Conservation (phyloP, 2,888 invertebrate genomes). For the Arenicola marina region DNA sequence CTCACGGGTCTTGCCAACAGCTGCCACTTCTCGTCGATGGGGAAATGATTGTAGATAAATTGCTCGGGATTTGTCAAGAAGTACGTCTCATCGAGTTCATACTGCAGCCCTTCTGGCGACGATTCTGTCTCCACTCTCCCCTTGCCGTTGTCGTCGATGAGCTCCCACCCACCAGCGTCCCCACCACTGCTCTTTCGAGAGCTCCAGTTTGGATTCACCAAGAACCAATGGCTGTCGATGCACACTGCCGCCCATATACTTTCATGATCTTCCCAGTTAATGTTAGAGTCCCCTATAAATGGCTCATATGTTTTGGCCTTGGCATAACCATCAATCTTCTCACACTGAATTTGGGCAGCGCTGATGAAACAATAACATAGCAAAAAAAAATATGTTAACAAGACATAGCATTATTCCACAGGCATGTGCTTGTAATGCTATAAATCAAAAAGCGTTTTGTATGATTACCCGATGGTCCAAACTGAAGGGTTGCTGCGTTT, state of each 20-base stretch:
- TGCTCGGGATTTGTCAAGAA: conserved; percentile 4
- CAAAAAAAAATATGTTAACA: too few relatives aligned
- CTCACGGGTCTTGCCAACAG: conserved; percentile 37
- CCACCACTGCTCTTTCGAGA: not conserved
- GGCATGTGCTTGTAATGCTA: too few relatives aligned
- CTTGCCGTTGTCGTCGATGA: conserved; percentile 4
- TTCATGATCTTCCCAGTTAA: too few relatives aligned
- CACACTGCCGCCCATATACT: conserved; percentile 1
- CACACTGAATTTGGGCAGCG: too few relatives aligned
- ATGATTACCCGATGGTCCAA: too few relatives aligned
- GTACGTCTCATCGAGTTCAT: not conserved
- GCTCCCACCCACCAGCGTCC: not conserved
- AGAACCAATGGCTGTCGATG: not conserved
- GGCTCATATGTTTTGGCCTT: too few relatives aligned
- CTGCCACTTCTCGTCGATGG: conserved; percentile 23
- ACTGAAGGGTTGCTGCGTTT: too few relatives aligned
- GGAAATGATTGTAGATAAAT: not conserved
- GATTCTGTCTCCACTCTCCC: not conserved
- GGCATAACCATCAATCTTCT: too few relatives aligned
- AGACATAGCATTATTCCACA: too few relatives aligned
- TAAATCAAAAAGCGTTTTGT: too few relatives aligned
- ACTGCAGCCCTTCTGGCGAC: not conserved
- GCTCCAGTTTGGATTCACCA: conserved; percentile 2
- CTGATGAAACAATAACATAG: too few relatives aligned
- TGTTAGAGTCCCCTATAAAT: too few relatives aligned